Evolutionary conservation across 2,888 invertebrate species (phyloP).

Genomic region (Empis stercorea): DNA sequence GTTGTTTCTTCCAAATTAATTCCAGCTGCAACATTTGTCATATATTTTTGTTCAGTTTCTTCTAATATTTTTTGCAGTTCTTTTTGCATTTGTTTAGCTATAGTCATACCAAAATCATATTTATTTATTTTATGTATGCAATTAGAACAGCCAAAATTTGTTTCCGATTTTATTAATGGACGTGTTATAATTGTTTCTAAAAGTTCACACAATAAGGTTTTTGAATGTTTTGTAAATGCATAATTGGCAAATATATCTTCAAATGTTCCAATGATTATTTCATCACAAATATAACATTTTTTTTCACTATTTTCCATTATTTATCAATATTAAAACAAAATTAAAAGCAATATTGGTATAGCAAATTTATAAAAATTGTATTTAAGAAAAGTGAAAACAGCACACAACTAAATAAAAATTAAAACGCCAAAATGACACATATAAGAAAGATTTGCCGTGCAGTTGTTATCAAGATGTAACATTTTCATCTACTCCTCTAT

Average conservation of each 20-base stretch:
- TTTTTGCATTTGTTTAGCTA: slow-evolving; percentile 9
- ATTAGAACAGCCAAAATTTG: slow-evolving; percentile 6
- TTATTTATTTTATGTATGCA: slow-evolving; percentile 13
- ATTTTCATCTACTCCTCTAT: too few relatives aligned
- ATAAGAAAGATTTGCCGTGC: too few relatives aligned
- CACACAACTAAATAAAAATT: too few relatives aligned
- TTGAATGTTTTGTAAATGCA: slow-evolving; percentile 7
- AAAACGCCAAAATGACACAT: too few relatives aligned
- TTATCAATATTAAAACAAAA: too few relatives aligned
- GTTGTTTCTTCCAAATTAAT: not conserved
- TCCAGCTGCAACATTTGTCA: not conserved
- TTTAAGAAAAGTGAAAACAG: too few relatives aligned
- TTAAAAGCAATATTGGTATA: too few relatives aligned
- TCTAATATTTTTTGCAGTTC: slow-evolving; percentile 8
- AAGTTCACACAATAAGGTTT: slow-evolving; percentile 7
- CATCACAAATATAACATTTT: slow-evolving; percentile 13
- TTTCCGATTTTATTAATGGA: not conserved
- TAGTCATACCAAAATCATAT: slow-evolving; percentile 12
- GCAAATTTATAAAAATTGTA: too few relatives aligned
- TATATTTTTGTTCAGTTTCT: slow-evolving; percentile 6
- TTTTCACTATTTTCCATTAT: not conserved
- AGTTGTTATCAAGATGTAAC: too few relatives aligned
- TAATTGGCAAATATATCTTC: slow-evolving; percentile 8
- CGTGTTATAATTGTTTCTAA: slow-evolving; percentile 8
- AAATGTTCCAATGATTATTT: not conserved